Evolutionary conservation across 2,888 invertebrate genomes (phyloP).

Genomic region (Drosophila kuntzei): DNA sequence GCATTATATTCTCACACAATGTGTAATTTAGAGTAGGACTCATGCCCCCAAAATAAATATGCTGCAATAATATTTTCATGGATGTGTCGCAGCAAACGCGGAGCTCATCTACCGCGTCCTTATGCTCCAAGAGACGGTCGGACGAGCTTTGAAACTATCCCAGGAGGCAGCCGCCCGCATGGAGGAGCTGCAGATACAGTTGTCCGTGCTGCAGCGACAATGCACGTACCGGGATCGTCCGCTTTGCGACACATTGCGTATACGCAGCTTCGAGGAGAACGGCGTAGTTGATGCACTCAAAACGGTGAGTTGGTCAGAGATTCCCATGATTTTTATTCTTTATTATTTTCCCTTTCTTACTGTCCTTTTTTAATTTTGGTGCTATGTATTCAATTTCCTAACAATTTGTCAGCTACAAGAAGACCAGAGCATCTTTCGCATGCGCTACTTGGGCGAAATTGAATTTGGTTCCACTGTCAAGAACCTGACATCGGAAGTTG

Average conservation of each 20-base stretch:
- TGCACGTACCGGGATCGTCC: constrained; percentile 90
- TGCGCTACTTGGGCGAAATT: constrained; percentile 85
- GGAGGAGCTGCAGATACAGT: constrained; percentile 85
- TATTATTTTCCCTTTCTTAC: constrained; percentile 25
- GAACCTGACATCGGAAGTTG: constrained; percentile 85
- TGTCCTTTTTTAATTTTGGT: constrained; percentile 10
- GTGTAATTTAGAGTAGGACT: constrained; percentile 64
- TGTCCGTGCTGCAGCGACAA: constrained; percentile 87
- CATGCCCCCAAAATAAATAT: constrained; percentile 48
- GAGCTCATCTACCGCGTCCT: constrained; percentile 85
- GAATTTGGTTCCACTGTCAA: constrained; percentile 85
- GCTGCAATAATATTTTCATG: constrained; percentile 67
- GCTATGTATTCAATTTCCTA: constrained; percentile 46
- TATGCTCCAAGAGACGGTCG: constrained; percentile 84
- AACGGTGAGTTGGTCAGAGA: constrained; percentile 76
- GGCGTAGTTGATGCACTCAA: constrained; percentile 85
- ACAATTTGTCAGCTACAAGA: constrained; percentile 84
- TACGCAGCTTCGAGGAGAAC: constrained; percentile 88
- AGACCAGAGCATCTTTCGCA: constrained; percentile 85
- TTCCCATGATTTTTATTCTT: constrained; percentile 26
- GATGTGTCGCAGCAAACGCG: constrained; percentile 80
- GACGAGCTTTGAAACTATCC: constrained; percentile 84
- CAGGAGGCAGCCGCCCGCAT: constrained; percentile 85
- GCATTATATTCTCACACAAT: constrained; percentile 71
- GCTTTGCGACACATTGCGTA: constrained; percentile 91